Conservation (phyloP, 64 coral and sea anemone genomes). For the Cladopsammia gracilis region DNA sequence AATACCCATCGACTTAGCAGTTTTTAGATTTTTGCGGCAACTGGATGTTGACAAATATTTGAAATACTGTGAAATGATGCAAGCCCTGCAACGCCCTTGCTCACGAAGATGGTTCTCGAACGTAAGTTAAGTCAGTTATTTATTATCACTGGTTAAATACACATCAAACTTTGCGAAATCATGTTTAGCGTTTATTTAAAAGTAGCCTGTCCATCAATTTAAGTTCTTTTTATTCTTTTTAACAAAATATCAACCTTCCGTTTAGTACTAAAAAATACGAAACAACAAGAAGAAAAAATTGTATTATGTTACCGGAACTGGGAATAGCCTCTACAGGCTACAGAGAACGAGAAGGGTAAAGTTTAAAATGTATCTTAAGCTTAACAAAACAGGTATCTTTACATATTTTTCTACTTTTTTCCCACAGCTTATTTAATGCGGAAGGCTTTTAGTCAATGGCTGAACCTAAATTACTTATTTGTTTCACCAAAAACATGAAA, state of each 20-base stretch:
- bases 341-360: too few species aligned
- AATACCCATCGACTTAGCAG: neutral
- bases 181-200: neutral
- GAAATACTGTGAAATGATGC: neutral
- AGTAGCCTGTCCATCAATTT: neutral
- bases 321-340: too few species aligned
- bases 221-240: neutral
- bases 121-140: neutral
- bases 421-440: too few species aligned
- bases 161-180: neutral
- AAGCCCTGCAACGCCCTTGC: neutral
- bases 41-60: conserved; percentile 30
- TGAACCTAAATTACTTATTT: too few species aligned
- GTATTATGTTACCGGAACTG: too few species aligned
- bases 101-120: neutral
- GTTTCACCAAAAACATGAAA: too few species aligned
- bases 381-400: too few species aligned
- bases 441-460: too few species aligned
- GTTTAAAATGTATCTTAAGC: too few species aligned
- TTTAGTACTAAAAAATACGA: neutral
- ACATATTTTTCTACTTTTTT: too few species aligned
- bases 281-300: too few species aligned
- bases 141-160: neutral
- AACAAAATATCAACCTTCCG: neutral
- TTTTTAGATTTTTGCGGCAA: neutral